A percentile compares a stretch with the other conserved stretches of the same genome.
phyloP scores from a whole-genome alignment of 2,888 invertebrate species.

The Melinaea menophilus region DNA sequence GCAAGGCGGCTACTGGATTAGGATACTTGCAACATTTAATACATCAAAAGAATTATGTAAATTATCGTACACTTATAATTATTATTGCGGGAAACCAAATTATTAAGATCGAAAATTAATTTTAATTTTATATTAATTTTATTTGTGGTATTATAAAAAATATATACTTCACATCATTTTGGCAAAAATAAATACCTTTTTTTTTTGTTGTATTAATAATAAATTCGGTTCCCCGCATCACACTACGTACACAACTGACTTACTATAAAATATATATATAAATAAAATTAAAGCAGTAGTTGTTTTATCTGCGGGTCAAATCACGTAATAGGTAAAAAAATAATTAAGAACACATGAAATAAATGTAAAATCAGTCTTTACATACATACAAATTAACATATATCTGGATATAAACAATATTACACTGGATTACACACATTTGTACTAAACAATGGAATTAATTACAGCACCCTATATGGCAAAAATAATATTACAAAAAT shows the following conservation, averaged over 20 bases:
- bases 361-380: constrained; percentile 64
- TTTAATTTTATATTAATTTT: neutral
- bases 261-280: constrained; percentile 17
- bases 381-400: constrained; percentile 38
- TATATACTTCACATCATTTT: constrained; percentile 11
- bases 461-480: constrained; percentile 55
- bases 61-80: constrained; percentile 10
- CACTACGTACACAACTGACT: constrained; percentile 7
- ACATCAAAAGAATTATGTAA: constrained; percentile 16
- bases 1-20: constrained; percentile 29
- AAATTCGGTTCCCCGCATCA: constrained; percentile 15
- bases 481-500: constrained; percentile 7
- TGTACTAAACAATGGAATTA: constrained; percentile 59
- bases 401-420: constrained; percentile 37
- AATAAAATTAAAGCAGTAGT: constrained; percentile 22
- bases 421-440: constrained; percentile 41
- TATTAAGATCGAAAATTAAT: constrained; percentile 20
- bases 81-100: constrained; percentile 24
- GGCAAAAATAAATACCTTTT: constrained; percentile 17
- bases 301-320: constrained; percentile 26
- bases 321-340: constrained; percentile 33
- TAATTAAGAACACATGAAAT: constrained; percentile 47
- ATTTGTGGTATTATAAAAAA: constrained; percentile 17
- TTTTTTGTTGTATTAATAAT: constrained; percentile 10
- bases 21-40: constrained; percentile 25